Evolutionary conservation across 2,888 invertebrate species (phyloP).

Genomic region (Ypsolopha scabrella): DNA sequence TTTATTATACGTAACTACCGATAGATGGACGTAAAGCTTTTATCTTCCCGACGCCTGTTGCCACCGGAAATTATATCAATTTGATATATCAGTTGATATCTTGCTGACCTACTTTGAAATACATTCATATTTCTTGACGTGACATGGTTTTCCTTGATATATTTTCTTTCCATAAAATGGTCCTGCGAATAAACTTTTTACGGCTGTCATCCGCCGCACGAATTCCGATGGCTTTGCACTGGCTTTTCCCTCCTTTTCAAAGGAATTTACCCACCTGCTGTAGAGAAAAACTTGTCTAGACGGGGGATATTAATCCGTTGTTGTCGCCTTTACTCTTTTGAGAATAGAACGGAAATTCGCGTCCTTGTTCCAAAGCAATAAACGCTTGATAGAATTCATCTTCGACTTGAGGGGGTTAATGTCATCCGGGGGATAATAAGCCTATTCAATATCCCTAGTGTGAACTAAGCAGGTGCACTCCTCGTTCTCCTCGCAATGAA

Average conservation of each 20-base stretch:
- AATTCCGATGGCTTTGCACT: slow-evolving; percentile 4
- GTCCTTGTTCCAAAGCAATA: slow-evolving; percentile 17
- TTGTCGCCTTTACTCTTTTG: background rate
- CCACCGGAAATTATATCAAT: too few relatives aligned
- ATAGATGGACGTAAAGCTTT: background rate
- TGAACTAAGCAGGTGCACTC: background rate
- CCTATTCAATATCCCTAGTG: background rate
- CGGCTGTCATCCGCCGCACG: slow-evolving; percentile 6
- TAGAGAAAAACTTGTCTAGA: slow-evolving; percentile 55
- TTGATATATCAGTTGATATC: too few relatives aligned
- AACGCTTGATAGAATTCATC: slow-evolving; percentile 15
- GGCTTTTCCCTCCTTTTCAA: slow-evolving; percentile 8
- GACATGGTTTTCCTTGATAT: too few relatives aligned
- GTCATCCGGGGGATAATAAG: too few relatives aligned
- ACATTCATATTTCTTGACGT: too few relatives aligned
- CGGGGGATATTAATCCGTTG: slow-evolving; percentile 22
- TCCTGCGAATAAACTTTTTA: slow-evolving; percentile 4
- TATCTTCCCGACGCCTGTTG: slow-evolving; percentile 7
- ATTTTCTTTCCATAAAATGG: too few relatives aligned
- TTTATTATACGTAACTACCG: background rate
- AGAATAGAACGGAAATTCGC: slow-evolving; percentile 11
- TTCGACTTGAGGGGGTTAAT: background rate
- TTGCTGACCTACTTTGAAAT: too few relatives aligned
- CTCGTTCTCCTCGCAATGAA: background rate
- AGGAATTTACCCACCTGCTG: slow-evolving; percentile 33